Percentiles rank a stretch among this genome's conserved stretches.
phyloP scores from a whole-genome alignment of 1,140 invertebrate genomes.

The Macrostomum lignano region DNA sequence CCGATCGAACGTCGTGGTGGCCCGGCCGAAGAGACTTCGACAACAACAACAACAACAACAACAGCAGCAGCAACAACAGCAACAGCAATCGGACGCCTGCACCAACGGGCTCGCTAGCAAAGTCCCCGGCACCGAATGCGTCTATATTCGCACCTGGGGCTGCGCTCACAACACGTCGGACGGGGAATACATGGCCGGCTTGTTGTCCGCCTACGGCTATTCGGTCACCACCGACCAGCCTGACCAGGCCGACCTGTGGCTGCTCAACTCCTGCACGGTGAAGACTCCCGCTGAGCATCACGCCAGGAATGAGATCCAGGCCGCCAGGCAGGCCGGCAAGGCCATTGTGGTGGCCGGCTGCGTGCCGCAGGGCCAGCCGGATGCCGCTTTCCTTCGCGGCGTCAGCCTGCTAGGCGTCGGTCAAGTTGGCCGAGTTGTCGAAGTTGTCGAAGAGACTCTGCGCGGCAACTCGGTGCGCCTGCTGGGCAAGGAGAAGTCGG shows the following conservation, averaged over 20 bases:
- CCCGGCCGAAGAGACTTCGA: too few relatives aligned
- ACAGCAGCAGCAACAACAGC: too few relatives aligned
- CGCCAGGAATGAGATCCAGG: slow-evolving; percentile 64
- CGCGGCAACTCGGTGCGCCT: slow-evolving; percentile 35
- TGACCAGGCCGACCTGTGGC: slow-evolving; percentile 50
- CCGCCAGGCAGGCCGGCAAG: slow-evolving; percentile 44
- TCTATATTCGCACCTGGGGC: slow-evolving; percentile 86
- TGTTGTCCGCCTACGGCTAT: slow-evolving; percentile 58
- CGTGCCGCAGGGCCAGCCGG: slow-evolving; percentile 45
- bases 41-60: too few relatives aligned
- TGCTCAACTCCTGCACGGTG: slow-evolving; percentile 85
- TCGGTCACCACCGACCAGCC: slow-evolving; percentile 33
- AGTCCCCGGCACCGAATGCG: slow-evolving; percentile 44
- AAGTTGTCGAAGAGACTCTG: slow-evolving; percentile 85
- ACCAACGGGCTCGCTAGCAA: too few relatives aligned
- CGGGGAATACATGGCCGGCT: slow-evolving; percentile 75
- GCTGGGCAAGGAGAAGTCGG: slow-evolving; percentile 46
- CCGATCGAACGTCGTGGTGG: too few relatives aligned
- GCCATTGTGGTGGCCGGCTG: slow-evolving; percentile 74
- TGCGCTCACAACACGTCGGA: slow-evolving; percentile 85
- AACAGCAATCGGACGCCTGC: too few relatives aligned
- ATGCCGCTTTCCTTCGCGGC: slow-evolving; percentile 34
- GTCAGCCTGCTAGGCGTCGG: slow-evolving; percentile 78
- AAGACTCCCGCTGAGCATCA: slow-evolving; percentile 87
- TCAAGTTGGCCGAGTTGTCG: slow-evolving; percentile 84